Evolutionary conservation across 2,113 vertebrate genomes (phyloP), one percentile per base, ranked within the genome.

Genomic region (Phalacrocorax pelagicus): DNA sequence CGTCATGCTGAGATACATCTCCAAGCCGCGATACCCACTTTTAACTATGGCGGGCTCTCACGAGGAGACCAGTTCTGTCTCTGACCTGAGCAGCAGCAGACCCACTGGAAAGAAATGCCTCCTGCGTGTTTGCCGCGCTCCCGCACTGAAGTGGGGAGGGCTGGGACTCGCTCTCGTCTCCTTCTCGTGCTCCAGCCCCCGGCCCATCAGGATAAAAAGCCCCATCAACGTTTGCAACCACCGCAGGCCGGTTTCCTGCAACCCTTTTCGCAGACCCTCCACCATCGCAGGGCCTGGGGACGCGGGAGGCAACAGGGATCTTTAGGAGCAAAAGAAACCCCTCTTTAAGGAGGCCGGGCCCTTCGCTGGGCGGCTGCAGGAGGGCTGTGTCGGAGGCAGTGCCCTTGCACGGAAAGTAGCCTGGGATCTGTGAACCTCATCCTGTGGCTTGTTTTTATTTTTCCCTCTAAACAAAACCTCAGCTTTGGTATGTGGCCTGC

Each of bases 1-100:
- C 14, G 2, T 27, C 42, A 1, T 2, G 7, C 16, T 24, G n/a
- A 18, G 52, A 2, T 38, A 0, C 2, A 20, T 10, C 51, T 65
- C 38, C 20, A 21, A 52, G 62, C 62, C 2, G 1, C 6, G 15
- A 6, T 29, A 32, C 18, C 36, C 5, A 0, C 67, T 73, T 52
- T 5, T 54, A 15, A 22, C 3, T 57, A 10, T 13, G 62, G n/a
- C 26, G 18, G 6, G 13, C 15, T 32, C 42, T 57, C 54, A 20
- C 2, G 16, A 26, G 32, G 29, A 46, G 32, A 61, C 11, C 3
- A 22, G 15, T 5, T 27, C 73, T 67, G 29, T 17, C 32, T 17
- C 58, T 71, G 13, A 15, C 26, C 55, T 47, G 54, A 57, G 34
- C 55, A 63, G 49, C 69, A 12, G 23, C 0, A 81, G 58, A 27